Evolutionary conservation across 2,797 vertebrate genomes (phyloP), one percentile per base, ranked within the genome.

Genomic region (Hafferia zeledoni): DNA sequence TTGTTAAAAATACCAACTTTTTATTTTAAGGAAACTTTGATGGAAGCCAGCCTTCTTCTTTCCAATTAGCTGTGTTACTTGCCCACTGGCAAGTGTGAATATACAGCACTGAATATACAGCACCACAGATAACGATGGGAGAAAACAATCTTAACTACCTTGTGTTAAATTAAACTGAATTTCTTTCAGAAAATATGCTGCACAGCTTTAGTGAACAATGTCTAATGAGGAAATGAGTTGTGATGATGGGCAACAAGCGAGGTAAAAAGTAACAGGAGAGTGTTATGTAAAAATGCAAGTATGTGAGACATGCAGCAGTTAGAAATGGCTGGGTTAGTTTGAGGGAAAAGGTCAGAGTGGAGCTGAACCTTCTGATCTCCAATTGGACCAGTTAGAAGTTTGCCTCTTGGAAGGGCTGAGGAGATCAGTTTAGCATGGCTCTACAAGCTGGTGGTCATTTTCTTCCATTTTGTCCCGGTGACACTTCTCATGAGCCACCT

Each of bases 201-300:
- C 72, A 77, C 60, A 86, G 80, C 74, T 82, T 82, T 68, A 72
- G 41, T 2, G 63, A 94, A 70, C 87, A 84, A 10, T 44, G 70
- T 46, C 59, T 96, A 76, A 81, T 60, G 86, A 87, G 83, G 72
- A 94, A 82, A 84, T 64, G 52, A n/a, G n/a, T 68, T 75, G 63
- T 90, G 77, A 86, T 74, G n/a, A 23, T 55, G 70, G 75, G 56
- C 37, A 94, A 75, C 79, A 57, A 70, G 39, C 2, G 15, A 90
- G 91, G 87, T 97, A 95, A 96, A 96, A 96, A 94, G 88, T 96
- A 96, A 95, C 87, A 87, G 83, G 77, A 81, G 56, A n/a, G 19
- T 23, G 49, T n/a, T 90, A 83, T 88, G 67, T 88, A 79, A 88
- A 96, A 96, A 87, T 44, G 80, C 89, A 94, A 82, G 31, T 82